Evolutionary conservation across 2,797 vertebrate genomes (phyloP).

Genomic region (Falco naumanni): DNA sequence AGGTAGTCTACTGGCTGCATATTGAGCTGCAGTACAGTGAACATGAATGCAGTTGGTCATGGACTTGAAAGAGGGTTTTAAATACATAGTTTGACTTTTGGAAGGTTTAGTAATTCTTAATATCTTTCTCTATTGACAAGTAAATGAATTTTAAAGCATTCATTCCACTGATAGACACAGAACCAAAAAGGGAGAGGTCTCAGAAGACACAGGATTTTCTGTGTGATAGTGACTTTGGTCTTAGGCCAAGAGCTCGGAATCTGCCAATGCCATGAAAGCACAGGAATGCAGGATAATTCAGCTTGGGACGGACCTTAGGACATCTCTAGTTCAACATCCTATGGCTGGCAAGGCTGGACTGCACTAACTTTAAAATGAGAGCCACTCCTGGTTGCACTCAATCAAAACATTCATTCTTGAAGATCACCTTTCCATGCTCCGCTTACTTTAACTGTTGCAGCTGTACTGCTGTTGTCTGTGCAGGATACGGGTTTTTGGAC

Average conservation of each 20-base stretch:
- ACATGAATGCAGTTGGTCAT: background rate
- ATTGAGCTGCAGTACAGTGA: constrained; percentile 1
- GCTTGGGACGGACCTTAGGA: background rate
- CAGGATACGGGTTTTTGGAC: background rate
- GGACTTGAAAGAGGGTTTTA: background rate
- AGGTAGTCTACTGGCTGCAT: constrained; percentile 6
- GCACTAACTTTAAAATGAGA: background rate
- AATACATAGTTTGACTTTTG: background rate
- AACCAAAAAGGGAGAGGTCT: background rate
- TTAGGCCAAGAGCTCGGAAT: background rate
- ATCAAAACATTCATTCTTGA: background rate
- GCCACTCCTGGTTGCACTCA: background rate
- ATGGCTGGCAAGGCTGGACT: background rate
- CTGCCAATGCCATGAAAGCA: background rate
- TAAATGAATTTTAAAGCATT: background rate
- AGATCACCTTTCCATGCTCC: background rate
- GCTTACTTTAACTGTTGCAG: background rate
- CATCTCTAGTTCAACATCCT: background rate
- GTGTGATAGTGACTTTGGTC: fast-evolving
- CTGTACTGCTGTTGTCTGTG: background rate
- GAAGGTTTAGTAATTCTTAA: background rate
- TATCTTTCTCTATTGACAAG: background rate
- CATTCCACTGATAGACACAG: background rate
- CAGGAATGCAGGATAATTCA: background rate
- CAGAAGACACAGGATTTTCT: background rate